Conservation (phyloP, 1,140 invertebrate genomes). For the Rhopalosiphum padi region DNA sequence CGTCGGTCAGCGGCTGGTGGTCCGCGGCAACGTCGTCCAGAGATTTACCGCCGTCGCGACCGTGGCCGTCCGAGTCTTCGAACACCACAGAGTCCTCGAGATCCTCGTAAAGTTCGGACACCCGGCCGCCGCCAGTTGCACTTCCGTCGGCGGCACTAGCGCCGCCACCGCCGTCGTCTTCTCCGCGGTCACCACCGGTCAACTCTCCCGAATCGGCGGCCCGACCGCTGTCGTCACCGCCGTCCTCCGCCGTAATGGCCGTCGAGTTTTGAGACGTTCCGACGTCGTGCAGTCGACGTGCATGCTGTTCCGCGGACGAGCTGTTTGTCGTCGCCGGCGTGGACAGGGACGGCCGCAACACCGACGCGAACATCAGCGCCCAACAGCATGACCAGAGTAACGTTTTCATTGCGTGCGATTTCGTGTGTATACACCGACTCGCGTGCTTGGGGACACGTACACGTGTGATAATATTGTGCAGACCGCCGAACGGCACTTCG, state of each 20-base stretch:
- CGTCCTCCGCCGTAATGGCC: neutral
- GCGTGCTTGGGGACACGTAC: neutral
- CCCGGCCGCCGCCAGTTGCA: neutral
- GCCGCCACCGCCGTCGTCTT: neutral
- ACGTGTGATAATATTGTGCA: neutral
- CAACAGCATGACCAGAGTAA: neutral
- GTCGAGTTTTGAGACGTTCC: neutral
- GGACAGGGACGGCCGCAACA: neutral
- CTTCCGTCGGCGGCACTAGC: neutral
- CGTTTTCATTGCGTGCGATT: neutral
- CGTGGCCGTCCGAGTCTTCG: conserved; percentile 27
- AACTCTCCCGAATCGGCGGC: neutral
- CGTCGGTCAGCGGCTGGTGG: neutral
- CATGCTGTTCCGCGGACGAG: neutral
- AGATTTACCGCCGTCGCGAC: neutral
- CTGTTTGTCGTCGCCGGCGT: too few species aligned
- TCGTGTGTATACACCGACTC: neutral
- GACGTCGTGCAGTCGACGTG: neutral
- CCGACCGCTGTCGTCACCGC: too few species aligned
- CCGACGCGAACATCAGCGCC: neutral
- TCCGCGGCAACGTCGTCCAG: neutral
- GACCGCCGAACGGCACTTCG: neutral
- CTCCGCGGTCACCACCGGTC: neutral
- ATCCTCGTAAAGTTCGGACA: conserved; percentile 8
- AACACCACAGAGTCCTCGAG: conserved; percentile 37